phyloP scores from a whole-genome alignment of 2,888 invertebrate species.

The Teleiodes luculella region DNA sequence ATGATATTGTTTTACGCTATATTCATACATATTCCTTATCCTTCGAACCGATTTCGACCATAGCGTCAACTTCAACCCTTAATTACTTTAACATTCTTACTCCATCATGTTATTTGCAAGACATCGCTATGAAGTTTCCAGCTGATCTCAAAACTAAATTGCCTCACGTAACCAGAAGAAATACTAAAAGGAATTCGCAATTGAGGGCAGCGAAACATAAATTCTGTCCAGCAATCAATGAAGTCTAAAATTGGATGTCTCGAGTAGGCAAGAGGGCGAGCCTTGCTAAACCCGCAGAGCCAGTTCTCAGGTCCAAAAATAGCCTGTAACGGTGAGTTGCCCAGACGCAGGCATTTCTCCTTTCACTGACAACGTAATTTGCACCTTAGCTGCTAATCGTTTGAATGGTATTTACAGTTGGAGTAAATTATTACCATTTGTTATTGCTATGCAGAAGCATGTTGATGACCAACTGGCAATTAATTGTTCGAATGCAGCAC shows the following conservation, averaged over 20 bases:
- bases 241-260: constrained; percentile 11
- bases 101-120: no score
- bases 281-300: constrained; percentile 37
- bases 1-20: no score
- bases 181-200: neutral
- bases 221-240: neutral
- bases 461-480: no score
- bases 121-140: no score
- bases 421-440: neutral
- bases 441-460: no score
- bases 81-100: no score
- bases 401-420: constrained; percentile 1
- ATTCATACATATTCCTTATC: no score
- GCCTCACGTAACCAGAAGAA: constrained; percentile 1
- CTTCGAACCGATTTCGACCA: no score
- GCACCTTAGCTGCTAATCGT: constrained; percentile 34
- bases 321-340: constrained; percentile 60
- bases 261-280: neutral
- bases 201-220: constrained; percentile 3
- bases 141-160: no score
- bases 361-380: constrained; percentile 53
- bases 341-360: constrained; percentile 60
- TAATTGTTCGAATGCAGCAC: no score
- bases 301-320: constrained; percentile 62
- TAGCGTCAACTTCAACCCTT: no score